Base-by-base conservation (phyloP, 2,888 invertebrate genomes). In the Coenonympha arcania region DNA sequence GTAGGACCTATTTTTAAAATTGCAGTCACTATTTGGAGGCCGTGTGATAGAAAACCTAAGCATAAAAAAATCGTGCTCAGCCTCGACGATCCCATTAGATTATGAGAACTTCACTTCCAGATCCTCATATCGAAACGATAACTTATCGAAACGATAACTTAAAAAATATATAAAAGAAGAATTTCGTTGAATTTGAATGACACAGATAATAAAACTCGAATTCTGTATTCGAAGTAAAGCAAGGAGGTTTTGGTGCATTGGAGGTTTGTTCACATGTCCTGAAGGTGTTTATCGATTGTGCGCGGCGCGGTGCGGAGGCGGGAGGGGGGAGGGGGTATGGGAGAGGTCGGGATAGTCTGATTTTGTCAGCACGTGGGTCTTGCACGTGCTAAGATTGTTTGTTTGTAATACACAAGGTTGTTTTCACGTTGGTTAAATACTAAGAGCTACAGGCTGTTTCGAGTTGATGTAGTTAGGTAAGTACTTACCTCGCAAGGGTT, bases 251-350 rank as follows among this genome's bases (percentile, higher is more conserved):
- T 65, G 59, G 61, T 62, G 60, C 61, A 65, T 50, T 44, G 52
- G 45, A 51, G 53, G 50, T 57, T 44, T 24, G 31, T 62, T 56
- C 57, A 61, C 63, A 66, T 66, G 65, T 65, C 63, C 64, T 59
- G 57, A 61, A 68, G 66, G 68, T 67, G 64, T 62, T 61, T 79
- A 79, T 79, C 71, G 79, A 79, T 79, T 78, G 57, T 67, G 71
- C 67, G 68, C 67, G 62, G 61, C 31, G 48, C 49, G 50, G 54
- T 45, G 55, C 3, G 52, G 15, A 26, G 20, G 28, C 43, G 24
- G 30, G 43, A 68, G 61, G 30, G 20, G 28, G 45, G 24, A 26
- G 43, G 68, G 61, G 63, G 61, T 64, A 55, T 43, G 48, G 63
- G 63, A 59, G 71, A 79, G 79, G 80, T 79, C 79, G 78, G 79